Evolutionary conservation across 2,113 vertebrate species (phyloP), one percentile per base, ranked within the genome.

Genomic region (Pitta sordida): DNA sequence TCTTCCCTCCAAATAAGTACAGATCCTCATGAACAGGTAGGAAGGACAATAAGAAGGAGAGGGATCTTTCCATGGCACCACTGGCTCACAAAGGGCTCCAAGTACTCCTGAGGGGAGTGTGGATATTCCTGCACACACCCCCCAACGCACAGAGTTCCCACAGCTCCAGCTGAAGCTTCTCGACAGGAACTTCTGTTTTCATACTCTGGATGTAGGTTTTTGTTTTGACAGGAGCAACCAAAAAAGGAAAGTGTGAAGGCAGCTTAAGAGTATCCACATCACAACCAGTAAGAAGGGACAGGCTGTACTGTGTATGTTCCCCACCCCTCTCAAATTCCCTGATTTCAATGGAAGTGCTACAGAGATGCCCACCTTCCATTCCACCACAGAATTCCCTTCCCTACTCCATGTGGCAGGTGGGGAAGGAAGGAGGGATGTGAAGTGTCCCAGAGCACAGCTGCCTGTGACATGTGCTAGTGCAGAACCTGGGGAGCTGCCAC

Each of bases 151-250:
- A 44, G 22, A 69, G 41, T 26, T 90, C 80, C 63, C 71, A 81
- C 6, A 49, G 83, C 32, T 73, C 83, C 86, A 95, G 93, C 55
- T 94, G 93, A 94, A 80, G 37, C 41, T 91, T 87, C 67, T 96
- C 90, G 89, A 49, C 34, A 85, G 48, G 68, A 93, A 91, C 87
- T 91, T 93, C 88, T 90, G 83, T 83, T 85, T 83, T 80, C 62
- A 24, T 90, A 53, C 29, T 60, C 46, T 69, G 67, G 30, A 71
- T 83, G 53, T 22, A 73, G 46, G 55, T 27, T 90, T 83, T 62
- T 95, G 58, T 96, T 94, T 86, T 93, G 93, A 96, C 67, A 90
- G 49, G 27, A 86, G 71, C 68, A 90, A 79, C 75, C 79, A 65
- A 89, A 92, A 95, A 93, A 87, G 69, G 74, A 21, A 90, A 87